Base-by-base conservation (phyloP, 2,888 invertebrate species). In the Torymus texanus region DNA sequence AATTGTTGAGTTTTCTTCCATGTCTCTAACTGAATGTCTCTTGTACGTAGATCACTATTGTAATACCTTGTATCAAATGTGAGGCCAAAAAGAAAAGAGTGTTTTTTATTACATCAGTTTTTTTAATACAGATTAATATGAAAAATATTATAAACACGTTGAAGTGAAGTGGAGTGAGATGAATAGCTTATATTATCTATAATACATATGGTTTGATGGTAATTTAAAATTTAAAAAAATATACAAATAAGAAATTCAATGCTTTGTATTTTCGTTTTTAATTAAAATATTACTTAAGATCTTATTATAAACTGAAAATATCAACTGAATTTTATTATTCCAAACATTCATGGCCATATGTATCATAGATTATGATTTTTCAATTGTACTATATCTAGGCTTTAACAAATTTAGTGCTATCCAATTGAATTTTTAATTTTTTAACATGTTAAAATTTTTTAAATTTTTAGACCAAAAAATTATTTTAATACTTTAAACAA, bases 31-130 rank as follows among this genome's bases (percentile, higher is more conserved):
- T 84, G 84, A 75, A 82, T 82, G 83, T 85, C 83, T 75, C 82
- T 84, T 85, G n/a, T 80, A 79, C 85, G 51, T 74, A 82, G 70
- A 75, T 82, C 59, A 70, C 29, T 68, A 80, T 53, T 51, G 53
- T 56, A 59, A 70, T 55, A 58, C 77, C 73, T 79, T 82, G 83
- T 84, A 84, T 82, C 80, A 83, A 82, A 81, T 73, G 79, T 85
- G 87, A 88, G 88, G 89, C 89, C 89, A 89, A 89, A 88, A 84
- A 83, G 63, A 67, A 85, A 75, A 73, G 18, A n/a, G n/a, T 59
- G 82, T 84, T 86, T 87, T 88, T 88, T 87, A 88, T 88, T 87
- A 86, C 85, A 84, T 88, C 87, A 86, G 84, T 87, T 88, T 89
- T 86, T 87, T 87, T 86, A 80, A 81, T 70, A 81, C 83, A 86